phyloP scores from a whole-genome alignment of 2,113 vertebrate species.

The Eulacestoma nigropectus region DNA sequence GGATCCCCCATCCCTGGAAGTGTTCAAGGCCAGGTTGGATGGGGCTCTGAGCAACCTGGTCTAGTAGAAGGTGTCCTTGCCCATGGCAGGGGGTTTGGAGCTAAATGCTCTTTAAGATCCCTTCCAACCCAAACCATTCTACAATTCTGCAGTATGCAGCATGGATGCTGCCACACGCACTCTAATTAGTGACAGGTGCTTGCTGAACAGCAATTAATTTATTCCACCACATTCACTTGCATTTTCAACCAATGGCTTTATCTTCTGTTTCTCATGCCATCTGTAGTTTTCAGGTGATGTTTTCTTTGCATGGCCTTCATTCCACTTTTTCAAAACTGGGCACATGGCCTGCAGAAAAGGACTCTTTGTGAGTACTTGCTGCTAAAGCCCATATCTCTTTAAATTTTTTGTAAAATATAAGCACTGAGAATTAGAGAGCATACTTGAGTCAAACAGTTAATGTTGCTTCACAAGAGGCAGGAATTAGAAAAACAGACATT shows the following conservation, averaged over 20 bases:
- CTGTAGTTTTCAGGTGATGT: background rate
- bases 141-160: accelerated
- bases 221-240: background rate
- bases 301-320: background rate
- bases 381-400: background rate
- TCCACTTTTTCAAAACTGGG: background rate
- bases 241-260: background rate
- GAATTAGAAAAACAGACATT: background rate
- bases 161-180: background rate
- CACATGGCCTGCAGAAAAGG: background rate
- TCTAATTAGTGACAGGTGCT: background rate
- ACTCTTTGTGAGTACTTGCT: background rate
- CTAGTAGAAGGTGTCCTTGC: background rate
- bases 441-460: background rate
- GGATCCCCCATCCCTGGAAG: background rate
- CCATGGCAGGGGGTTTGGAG: background rate
- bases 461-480: background rate
- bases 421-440: background rate
- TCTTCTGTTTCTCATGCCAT: background rate
- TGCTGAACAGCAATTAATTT: background rate
- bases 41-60: background rate
- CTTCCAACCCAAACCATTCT: background rate
- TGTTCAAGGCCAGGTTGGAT: background rate
- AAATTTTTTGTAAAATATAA: background rate
- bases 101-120: background rate